phyloP scores from a whole-genome alignment of 2,797 vertebrate genomes.

The Labeo calbasu region DNA sequence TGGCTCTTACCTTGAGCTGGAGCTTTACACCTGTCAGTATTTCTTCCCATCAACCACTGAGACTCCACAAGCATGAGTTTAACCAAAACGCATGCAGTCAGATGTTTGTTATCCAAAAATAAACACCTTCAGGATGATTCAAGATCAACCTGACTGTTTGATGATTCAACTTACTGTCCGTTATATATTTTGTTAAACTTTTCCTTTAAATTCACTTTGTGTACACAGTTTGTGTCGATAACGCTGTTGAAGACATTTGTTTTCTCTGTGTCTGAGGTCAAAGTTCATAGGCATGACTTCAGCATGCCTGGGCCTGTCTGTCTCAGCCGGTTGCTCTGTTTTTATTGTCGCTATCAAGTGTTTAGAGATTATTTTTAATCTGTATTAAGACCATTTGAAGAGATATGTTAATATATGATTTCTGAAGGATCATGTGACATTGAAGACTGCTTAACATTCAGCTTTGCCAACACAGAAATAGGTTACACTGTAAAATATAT shows the following conservation, averaged over 20 bases:
- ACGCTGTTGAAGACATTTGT: constrained; percentile 21
- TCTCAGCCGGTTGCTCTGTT: not conserved
- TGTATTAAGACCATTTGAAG: not conserved
- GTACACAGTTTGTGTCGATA: not conserved
- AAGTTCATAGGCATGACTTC: constrained; percentile 17
- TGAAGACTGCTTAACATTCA: not conserved
- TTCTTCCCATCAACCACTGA: constrained; percentile 5
- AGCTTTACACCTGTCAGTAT: constrained; percentile 13
- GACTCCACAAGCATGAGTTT: not conserved
- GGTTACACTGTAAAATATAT: too few relatives aligned
- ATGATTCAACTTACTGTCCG: not conserved
- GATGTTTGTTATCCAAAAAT: not conserved
- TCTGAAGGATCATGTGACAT: not conserved
- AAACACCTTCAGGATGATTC: not conserved
- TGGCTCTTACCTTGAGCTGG: constrained; percentile 15
- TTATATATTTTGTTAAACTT: not conserved
- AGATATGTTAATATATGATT: not conserved
- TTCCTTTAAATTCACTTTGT: not conserved
- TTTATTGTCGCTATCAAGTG: constrained; percentile 1
- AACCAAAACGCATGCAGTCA: not conserved
- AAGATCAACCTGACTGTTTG: not conserved
- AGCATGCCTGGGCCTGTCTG: constrained; percentile 16
- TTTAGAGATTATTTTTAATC: not conserved
- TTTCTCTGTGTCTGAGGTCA: constrained; percentile 22
- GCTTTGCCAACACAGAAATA: not conserved